phyloP scores from a whole-genome alignment of 2,797 vertebrate species.

The Hozukius guyotensis region DNA sequence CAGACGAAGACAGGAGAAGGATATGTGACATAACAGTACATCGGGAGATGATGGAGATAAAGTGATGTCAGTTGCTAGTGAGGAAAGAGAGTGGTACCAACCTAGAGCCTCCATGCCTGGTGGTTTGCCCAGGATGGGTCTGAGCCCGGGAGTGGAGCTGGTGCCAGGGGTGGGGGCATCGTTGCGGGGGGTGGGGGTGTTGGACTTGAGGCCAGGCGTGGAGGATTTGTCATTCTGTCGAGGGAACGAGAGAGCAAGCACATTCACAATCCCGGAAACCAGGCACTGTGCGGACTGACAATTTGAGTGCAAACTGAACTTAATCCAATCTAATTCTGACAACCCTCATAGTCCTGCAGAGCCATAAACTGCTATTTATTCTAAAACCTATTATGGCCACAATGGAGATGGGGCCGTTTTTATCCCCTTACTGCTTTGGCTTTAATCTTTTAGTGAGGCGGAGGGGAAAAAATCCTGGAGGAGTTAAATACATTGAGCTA shows the following conservation, averaged over 20 bases:
- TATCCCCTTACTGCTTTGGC: constrained; percentile 80
- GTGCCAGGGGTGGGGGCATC: constrained; percentile 97
- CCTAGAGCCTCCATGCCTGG: constrained; percentile 96
- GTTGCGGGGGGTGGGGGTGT: constrained; percentile 94
- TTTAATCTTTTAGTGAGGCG: constrained; percentile 80
- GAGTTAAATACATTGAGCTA: constrained; percentile 84
- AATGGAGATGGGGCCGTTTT: constrained; percentile 81
- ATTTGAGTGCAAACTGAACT: constrained; percentile 79
- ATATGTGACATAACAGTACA: constrained; percentile 19
- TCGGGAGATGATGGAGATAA: constrained; percentile 13
- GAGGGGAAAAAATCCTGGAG: constrained; percentile 69
- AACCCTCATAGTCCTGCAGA: constrained; percentile 79
- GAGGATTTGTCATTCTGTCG: constrained; percentile 98
- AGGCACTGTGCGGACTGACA: constrained; percentile 78
- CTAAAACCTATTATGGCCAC: constrained; percentile 86
- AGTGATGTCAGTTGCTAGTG: constrained; percentile 31
- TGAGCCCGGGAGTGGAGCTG: constrained; percentile 94
- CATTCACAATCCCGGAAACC: constrained; percentile 69
- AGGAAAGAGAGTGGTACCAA: constrained; percentile 77
- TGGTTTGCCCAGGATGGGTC: constrained; percentile 95
- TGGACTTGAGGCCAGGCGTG: constrained; percentile 98
- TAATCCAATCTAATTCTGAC: constrained; percentile 86
- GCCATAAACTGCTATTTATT: constrained; percentile 85
- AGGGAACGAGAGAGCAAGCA: constrained; percentile 64
- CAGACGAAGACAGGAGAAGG: constrained; percentile 38